Evolutionary conservation across 2,113 vertebrate genomes (phyloP), one percentile per base, ranked within the genome.

Genomic region (Suncus etruscus): DNA sequence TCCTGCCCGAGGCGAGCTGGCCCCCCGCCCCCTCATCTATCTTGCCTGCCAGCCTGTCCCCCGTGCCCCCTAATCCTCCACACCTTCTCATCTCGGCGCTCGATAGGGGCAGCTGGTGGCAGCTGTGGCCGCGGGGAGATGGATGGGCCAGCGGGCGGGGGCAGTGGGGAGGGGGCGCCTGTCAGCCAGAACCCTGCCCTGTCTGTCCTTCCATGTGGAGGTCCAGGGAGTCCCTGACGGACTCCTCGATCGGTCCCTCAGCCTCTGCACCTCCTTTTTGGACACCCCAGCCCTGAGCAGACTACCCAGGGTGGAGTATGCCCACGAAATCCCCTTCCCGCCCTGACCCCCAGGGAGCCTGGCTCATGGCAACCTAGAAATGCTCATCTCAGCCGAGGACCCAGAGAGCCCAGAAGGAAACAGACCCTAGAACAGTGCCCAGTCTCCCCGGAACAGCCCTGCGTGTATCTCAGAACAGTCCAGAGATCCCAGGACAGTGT

Each of bases 1-100:
- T 31, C 74, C 70, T 29, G 92, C 96, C 91, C 0, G n/a, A 85
- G 94, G 96, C 91, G 0, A 14, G 0, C 87, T 65, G 94, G 86
- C 91, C 86, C 74, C 63, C 78, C 82, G 92, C 69, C 86, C 92
- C 77, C 91, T 96, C 96, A 96, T 97, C 95, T 95, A 79, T 97
- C 96, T 95, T 86, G 68, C 86, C 95, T 96, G 95, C 91, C 96
- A 95, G 95, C 91, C 88, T 0, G 86, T 97, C 95, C 95, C 91
- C 1, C 11, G 90, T 2, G 91, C 81, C 90, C 84, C 6, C n/a
- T 0, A 3, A 51, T 96, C 83, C 83, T 94, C 96, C 96, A 94
- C 96, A 95, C 96, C 94, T 97, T 90, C 79, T 96, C 96, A 97
- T 96, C 77, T 95, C 8, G 0, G 82, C 9, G 83, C 86, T 97